Evolutionary conservation across 2,888 invertebrate genomes (phyloP), one percentile per base, ranked within the genome.

Genomic region (Copidosoma aretas): DNA sequence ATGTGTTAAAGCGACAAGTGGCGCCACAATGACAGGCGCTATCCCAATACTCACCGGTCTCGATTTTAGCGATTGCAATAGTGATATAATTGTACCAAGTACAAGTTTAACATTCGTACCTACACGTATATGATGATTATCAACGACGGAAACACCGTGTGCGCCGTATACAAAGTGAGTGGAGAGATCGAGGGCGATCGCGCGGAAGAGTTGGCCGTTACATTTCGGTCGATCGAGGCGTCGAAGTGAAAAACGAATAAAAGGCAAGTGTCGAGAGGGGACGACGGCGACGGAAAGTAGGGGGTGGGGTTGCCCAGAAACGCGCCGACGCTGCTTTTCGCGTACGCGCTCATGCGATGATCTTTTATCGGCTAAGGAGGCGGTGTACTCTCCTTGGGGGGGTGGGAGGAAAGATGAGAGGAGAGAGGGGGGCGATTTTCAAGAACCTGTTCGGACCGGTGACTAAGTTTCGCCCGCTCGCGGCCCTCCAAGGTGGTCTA

Each of bases 401-500:
- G 12, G n/a, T 1, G 43, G 1, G 53, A 14, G 43, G 14, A n/a
- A 22, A 15, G 41, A 12, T 25, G 15, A 32, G 24, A 17, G 43
- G 17, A 58, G 61, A 19, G 56, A 52, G 24, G 41, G 54, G 54
- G n/a, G 59, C 25, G 63, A 63, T 63, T 67, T 63, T 63, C 32
- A 63, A 68, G 60, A 68, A 64, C 68, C 68, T 68, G 68, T 57
- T 58, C 3, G 32, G 61, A 17, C 32, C 19, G 54, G 46, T 17
- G 59, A 41, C 41, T 17, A 58, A 22, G 53, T 21, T 39, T 54
- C 10, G 58, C 62, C 58, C 49, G 78, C 79, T 46, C 43, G 43
- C 43, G 43, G 43, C 81, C n/a, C 81, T 79, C 83, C 83, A 83
- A 82, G 83, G 84, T 84, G 83, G 83, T 84, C 83, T 83, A 83